A percentile compares a stretch with the other conserved stretches of the same genome.
phyloP scores from a whole-genome alignment of 2,888 invertebrate species.

The Pseudococcus jackbeardsleyi region DNA sequence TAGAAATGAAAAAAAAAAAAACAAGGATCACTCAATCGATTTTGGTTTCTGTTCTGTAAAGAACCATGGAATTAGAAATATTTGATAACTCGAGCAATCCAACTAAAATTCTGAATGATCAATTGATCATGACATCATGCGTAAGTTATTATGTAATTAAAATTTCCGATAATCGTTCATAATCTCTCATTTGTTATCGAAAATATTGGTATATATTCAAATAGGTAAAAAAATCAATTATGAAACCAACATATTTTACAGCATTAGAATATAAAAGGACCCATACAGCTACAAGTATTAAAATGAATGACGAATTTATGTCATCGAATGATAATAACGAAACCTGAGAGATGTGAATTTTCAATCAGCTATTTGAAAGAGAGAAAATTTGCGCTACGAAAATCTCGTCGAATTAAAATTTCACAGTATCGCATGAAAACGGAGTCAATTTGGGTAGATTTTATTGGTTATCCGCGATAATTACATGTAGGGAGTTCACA shows the following conservation, averaged over 20 bases:
- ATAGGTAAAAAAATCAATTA: neutral
- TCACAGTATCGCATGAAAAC: neutral
- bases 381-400: neutral
- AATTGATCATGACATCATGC: no score
- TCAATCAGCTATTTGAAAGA: neutral
- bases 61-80: no score
- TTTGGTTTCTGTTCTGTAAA: no score
- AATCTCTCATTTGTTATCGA: neutral
- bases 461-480: no score
- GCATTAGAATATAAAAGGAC: neutral
- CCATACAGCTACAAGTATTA: neutral
- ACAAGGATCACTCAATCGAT: no score
- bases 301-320: neutral
- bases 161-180: neutral
- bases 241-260: neutral
- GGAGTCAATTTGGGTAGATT: neutral
- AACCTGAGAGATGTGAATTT: neutral
- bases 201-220: neutral
- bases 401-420: slow-evolving; percentile 7
- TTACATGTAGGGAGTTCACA: no score
- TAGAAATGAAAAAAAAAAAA: no score
- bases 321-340: neutral
- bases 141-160: neutral
- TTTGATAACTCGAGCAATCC: no score
- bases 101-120: no score